These are phyloP conservation scores for Cheilosia vernalis DNA, from an alignment of 2,888 invertebrate genomes.

Conservation along the genomic window DNA sequence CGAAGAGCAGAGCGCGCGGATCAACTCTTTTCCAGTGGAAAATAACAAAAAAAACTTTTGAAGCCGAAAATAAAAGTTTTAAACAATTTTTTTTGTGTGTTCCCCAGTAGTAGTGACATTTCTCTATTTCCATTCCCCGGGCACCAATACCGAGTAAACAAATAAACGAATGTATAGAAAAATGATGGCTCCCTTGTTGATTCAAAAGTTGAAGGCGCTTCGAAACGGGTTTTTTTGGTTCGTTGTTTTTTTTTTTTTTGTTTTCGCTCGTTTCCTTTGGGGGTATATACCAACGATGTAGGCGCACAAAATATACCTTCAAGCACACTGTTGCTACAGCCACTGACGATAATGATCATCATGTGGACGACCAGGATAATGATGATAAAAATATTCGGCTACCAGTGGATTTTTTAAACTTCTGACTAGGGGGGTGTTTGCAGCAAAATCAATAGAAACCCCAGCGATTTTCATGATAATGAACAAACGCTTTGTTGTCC, in stretches of 20 bases:
- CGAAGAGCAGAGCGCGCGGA: slow-evolving; percentile 32
- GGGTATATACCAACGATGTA: not conserved
- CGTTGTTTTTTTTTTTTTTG: slow-evolving; percentile 10
- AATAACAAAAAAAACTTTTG: slow-evolving; percentile 30
- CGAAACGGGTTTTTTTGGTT: not conserved
- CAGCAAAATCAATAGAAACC: slow-evolving; percentile 53
- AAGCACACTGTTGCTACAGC: slow-evolving; percentile 31
- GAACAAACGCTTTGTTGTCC: not conserved
- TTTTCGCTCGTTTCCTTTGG: not conserved
- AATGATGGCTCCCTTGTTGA: slow-evolving; percentile 70
- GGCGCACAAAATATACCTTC: slow-evolving; percentile 22
- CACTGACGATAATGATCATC: slow-evolving; percentile 24
- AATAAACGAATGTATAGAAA: slow-evolving; percentile 69
- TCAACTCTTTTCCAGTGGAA: slow-evolving; percentile 32
- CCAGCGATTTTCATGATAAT: slow-evolving; percentile 22
- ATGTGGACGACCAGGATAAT: not conserved
- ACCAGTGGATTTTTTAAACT: slow-evolving; percentile 5
- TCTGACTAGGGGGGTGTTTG: not conserved
- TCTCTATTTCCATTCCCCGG: slow-evolving; percentile 64
- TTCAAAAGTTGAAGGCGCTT: slow-evolving; percentile 18
- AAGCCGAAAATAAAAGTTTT: slow-evolving; percentile 55
- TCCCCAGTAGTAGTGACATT: slow-evolving; percentile 52
- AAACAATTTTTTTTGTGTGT: slow-evolving; percentile 10
- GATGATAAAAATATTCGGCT: slow-evolving; percentile 32
- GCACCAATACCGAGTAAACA: slow-evolving; percentile 69